Evolutionary conservation across 2,113 vertebrate species (phyloP), one percentile per base, ranked within the genome.

Genomic region (Notarius quadriscutis): DNA sequence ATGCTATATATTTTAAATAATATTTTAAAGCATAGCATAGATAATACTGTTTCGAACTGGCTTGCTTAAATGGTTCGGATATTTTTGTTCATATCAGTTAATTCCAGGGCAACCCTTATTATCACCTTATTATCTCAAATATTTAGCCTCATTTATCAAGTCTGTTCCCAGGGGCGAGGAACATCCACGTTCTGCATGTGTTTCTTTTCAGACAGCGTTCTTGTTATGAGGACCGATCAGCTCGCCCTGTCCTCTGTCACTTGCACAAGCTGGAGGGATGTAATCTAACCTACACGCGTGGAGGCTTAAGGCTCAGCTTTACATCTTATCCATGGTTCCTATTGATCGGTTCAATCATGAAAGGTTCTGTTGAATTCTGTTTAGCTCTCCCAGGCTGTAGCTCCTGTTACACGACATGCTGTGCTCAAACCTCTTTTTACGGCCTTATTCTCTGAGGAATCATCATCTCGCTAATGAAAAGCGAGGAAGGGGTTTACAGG

Each of bases 391-490:
- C 11, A 41, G 67, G 18, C 55, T 25, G 17, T 0, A 50, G 17
- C 62, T 86, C 79, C n/a, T 25, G 62, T 78, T 50, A 50, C 5
- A 0, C 22, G 25, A 63, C 41, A 41, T 84, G 58, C 58, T 85
- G 55, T 72, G 25, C 86, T 83, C 7, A 25, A 25, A 8, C 27
- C 22, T 67, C 17, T 58, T 83, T 57, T 58, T 30, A 67, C 11
- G 0, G 55, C 67, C 83, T 34, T 30, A 25, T 84, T 65, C 86
- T 87, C 81, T 2, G 51, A 62, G 87, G 89, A 84, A 9, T 58
- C 65, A 57, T 90, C 62, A 85, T 74, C 27, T 34, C 1, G 62
- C 86, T 91, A 91, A 91, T 91, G 87, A 91, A 90, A 82, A 83
- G 86, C 85, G 41, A 30, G 17, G 71, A 81, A 84, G 85, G 78